These are phyloP conservation scores for Eupithecia dodoneata DNA, from an alignment of 2,888 invertebrate genomes.

Conservation along the genomic window DNA sequence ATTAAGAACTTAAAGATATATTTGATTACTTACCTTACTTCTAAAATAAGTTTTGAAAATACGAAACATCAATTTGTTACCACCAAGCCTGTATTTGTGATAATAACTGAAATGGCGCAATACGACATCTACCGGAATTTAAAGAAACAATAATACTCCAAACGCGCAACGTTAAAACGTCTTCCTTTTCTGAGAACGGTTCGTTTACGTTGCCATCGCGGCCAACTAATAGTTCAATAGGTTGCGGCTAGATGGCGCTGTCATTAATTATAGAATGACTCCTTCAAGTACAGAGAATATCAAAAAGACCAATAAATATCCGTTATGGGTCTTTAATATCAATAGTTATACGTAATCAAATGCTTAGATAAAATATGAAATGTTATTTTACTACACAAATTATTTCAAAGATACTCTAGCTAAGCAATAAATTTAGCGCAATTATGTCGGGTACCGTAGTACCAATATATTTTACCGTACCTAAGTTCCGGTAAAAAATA, in stretches of 20 bases:
- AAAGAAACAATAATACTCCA: neutral
- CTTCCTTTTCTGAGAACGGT: neutral
- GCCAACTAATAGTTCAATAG: neutral
- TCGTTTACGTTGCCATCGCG: neutral
- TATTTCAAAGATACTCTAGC: neutral
- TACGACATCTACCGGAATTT: neutral
- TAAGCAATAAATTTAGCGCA: neutral
- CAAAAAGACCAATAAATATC: neutral
- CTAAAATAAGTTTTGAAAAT: neutral
- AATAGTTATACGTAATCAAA: neutral
- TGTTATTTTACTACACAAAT: neutral
- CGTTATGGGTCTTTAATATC: neutral
- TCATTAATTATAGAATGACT: neutral
- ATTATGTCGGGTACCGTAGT: neutral
- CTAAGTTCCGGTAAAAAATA: neutral
- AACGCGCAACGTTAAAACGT: neutral
- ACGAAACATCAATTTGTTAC: neutral
- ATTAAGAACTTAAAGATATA: neutral
- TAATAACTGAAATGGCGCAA: neutral
- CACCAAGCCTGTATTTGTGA: neutral
- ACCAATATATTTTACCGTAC: no score
- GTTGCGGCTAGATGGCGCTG: neutral
- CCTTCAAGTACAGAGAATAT: neutral
- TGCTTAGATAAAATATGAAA: neutral
- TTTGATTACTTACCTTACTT: neutral